Evolutionary conservation across 1,140 invertebrate genomes (phyloP).

Genomic region (Bombus ignitus): DNA sequence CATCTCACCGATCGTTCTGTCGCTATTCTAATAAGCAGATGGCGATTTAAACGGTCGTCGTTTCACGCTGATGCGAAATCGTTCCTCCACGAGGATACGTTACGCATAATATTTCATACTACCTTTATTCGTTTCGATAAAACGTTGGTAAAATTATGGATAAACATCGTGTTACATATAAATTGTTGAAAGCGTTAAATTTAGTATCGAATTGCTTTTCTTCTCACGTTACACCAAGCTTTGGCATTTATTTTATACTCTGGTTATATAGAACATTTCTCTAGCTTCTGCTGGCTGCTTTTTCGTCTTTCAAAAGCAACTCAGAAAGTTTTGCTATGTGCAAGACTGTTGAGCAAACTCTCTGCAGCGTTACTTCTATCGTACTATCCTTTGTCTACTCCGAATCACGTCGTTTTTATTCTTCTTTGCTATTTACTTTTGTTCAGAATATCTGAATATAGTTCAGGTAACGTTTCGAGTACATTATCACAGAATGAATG

Average conservation of each 20-base stretch:
- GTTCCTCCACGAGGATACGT: background rate
- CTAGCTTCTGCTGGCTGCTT: no score
- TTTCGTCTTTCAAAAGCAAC: no score
- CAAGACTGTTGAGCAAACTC: no score
- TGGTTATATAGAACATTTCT: no score
- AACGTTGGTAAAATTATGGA: background rate
- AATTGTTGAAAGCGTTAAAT: background rate
- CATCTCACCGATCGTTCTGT: background rate
- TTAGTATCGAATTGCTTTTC: background rate
- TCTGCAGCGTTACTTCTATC: no score
- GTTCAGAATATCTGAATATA: background rate
- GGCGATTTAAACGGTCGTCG: no score
- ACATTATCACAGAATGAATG: background rate
- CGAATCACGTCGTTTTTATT: background rate
- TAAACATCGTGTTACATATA: background rate
- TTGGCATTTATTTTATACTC: no score
- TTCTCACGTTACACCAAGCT: no score
- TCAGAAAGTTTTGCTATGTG: no score
- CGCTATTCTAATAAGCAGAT: background rate
- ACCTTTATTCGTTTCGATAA: background rate
- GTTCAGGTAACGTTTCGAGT: background rate
- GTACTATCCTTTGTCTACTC: rapidly evolving
- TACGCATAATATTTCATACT: background rate
- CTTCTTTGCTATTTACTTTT: background rate
- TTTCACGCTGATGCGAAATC: background rate